These are phyloP conservation scores for Heliopora coerulea DNA, from an alignment of 92 coral and sea anemone species.

Conservation along the genomic window DNA sequence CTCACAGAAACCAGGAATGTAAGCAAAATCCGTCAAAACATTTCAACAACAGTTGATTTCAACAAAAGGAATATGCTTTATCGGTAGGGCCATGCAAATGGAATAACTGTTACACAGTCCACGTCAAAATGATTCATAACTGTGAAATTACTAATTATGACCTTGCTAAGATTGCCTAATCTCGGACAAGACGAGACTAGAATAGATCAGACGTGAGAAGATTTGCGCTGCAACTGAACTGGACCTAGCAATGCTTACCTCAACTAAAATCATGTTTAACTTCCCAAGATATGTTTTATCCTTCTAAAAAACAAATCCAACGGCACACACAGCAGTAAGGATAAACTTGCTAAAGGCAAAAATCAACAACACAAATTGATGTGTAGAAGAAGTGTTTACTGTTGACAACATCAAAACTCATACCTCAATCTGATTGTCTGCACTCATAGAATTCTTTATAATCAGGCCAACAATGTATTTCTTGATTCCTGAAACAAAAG, in stretches of 20 bases:
- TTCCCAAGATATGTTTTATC: constrained; percentile 91
- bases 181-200: background rate
- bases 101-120: too few species aligned
- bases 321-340: too few species aligned
- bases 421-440: constrained; percentile 72
- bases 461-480: constrained; percentile 93
- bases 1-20: background rate
- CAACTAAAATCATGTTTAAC: constrained; percentile 94
- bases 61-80: background rate
- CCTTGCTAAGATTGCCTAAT: too few species aligned
- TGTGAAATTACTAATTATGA: too few species aligned
- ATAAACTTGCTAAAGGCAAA: too few species aligned
- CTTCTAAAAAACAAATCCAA: constrained; percentile 58
- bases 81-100: too few species aligned
- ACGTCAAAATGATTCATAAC: too few species aligned
- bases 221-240: too few species aligned
- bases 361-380: too few species aligned
- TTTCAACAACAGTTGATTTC: too few species aligned
- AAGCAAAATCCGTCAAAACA: background rate
- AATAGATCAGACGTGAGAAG: constrained; percentile 9
- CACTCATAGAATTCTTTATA: constrained; percentile 91
- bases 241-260: too few species aligned
- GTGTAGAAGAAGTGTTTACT: background rate
- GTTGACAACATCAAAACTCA: constrained; percentile 30
- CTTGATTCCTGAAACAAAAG: constrained; percentile 73